Percentiles rank a stretch among this genome's conserved stretches.
Conservation (phyloP, 2,888 invertebrate species). For the Tanypteryx hageni region DNA sequence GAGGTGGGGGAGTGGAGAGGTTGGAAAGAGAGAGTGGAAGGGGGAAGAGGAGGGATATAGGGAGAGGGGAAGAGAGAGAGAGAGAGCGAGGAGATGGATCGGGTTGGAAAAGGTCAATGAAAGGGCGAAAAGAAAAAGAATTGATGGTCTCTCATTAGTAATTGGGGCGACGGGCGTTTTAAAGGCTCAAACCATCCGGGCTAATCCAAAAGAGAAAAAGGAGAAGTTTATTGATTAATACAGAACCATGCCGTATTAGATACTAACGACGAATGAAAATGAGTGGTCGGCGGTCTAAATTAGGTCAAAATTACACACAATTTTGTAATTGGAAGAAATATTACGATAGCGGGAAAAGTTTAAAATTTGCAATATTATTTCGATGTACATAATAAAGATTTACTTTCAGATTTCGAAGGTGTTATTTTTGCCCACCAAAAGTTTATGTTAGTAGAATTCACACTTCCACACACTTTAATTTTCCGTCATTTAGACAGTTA, state of each 20-base stretch:
- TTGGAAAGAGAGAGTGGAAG: background rate
- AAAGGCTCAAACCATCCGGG: background rate
- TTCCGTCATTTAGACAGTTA: too few species aligned
- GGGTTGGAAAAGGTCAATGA: conserved; percentile 21
- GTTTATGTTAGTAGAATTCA: too few species aligned
- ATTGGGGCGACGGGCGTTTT: background rate
- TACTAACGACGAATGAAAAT: background rate
- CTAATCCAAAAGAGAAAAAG: background rate
- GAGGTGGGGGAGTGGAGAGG: background rate
- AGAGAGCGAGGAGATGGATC: background rate
- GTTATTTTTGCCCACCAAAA: too few species aligned
- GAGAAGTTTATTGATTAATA: background rate
- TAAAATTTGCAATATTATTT: too few species aligned
- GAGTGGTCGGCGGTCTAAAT: background rate
- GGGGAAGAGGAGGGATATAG: background rate
- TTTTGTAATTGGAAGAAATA: too few species aligned
- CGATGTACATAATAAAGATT: too few species aligned
- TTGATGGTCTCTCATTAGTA: conserved; percentile 28
- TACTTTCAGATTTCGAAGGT: too few species aligned
- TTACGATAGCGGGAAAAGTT: too few species aligned
- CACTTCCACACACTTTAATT: too few species aligned
- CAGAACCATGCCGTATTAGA: background rate
- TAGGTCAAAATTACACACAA: background rate
- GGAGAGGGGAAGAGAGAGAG: background rate
- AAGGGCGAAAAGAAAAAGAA: background rate